Conservation (phyloP, 1,140 invertebrate species). For the Popillia japonica region DNA sequence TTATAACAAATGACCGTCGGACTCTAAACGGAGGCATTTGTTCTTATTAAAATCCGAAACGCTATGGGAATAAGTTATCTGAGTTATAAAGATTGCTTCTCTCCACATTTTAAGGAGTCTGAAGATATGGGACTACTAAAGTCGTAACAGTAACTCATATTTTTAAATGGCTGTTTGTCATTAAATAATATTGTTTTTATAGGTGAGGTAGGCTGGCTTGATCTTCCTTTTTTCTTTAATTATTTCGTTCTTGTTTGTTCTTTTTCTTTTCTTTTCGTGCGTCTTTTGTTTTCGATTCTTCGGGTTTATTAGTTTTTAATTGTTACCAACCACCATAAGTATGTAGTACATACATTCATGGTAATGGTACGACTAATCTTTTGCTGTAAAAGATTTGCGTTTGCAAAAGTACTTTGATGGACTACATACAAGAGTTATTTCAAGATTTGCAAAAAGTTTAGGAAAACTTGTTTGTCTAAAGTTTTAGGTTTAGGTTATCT, state of each 20-base stretch:
- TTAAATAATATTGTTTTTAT: constrained; percentile 6
- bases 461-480: no score
- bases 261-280: not conserved
- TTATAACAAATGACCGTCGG: constrained; percentile 12
- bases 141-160: constrained; percentile 18
- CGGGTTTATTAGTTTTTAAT: not conserved
- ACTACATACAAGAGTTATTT: no score
- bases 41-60: constrained; percentile 4
- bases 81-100: not conserved
- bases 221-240: not conserved
- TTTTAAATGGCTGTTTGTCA: constrained; percentile 10
- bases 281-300: not conserved
- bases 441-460: no score
- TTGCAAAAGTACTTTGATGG: no score
- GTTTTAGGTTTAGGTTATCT: no score
- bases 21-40: constrained; percentile 14
- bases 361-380: no score
- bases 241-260: not conserved
- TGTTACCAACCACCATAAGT: not conserved
- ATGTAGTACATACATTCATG: no score
- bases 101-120: not conserved
- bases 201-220: not conserved
- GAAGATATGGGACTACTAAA: not conserved
- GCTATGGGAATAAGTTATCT: constrained; percentile 11
- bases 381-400: no score